Evolutionary conservation across 2,888 invertebrate genomes (phyloP), one percentile per base, ranked within the genome.

Genomic region (Euplexia lucipara): DNA sequence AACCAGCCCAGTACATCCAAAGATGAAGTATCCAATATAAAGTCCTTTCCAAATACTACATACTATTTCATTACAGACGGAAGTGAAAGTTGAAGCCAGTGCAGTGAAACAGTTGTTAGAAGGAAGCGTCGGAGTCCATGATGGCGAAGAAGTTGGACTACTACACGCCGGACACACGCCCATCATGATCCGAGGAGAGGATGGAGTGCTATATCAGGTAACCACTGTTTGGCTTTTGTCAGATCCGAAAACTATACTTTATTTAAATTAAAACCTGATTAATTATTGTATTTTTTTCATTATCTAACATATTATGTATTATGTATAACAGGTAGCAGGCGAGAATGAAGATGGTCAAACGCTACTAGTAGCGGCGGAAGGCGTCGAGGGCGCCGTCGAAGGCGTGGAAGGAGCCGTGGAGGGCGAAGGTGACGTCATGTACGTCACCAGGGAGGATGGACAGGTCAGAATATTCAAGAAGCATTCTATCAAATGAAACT

Each of bases 131-230:
- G 93, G 88, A 0, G 91, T 87, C n/a, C 94, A 92, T 26, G 94
- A 93, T 0, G 90, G 90, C 2, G 94, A 93, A 44, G 95, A 92
- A 68, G 94, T 92, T n/a, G 86, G 86, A 5, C 79, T 92, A 53
- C 74, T 93, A 65, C 92, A 91, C 80, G 69, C 91, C 1, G 90
- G 88, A 3, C 96, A 96, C 32, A 96, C 96, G 69, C 97, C 98
- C 16, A 96, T 98, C 70, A 96, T 98, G 84, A 98, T 98, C 42
- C 97, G 98, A 0, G 98, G 98, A 0, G 98, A 98, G 80, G 98
- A 98, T 84, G 98, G 98, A n/a, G 97, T 97, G 0, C 95, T 97
- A 10, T 97, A 97, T 88, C 97, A 97, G 93, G 96, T 96, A 73
- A 68, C n/a, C n/a, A n/a, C n/a, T n/a, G n/a, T n/a, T n/a, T n/a